phyloP scores from a whole-genome alignment of 2,888 invertebrate genomes.

The Yponomeuta evonymella region DNA sequence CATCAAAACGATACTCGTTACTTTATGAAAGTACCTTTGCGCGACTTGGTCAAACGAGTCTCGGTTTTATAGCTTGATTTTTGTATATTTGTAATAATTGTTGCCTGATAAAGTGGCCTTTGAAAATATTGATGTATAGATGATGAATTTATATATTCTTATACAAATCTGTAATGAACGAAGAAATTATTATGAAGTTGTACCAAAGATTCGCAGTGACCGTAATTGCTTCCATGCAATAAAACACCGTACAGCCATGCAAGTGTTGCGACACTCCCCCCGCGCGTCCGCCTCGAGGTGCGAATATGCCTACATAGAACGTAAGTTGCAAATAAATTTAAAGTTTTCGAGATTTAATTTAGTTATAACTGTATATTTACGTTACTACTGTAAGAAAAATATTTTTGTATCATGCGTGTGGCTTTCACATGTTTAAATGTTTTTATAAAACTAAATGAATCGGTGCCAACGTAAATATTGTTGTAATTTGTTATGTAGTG shows the following conservation, averaged over 20 bases:
- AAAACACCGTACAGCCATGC: neutral
- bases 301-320: conserved; percentile 55
- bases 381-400: conserved; percentile 65
- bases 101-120: conserved; percentile 10
- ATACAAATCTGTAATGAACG: neutral
- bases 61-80: neutral
- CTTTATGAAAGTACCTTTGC: neutral
- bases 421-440: conserved; percentile 52
- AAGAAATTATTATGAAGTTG: conserved; percentile 5
- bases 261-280: conserved; percentile 29
- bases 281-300: conserved; percentile 38
- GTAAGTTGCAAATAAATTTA: conserved; percentile 63
- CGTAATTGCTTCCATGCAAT: neutral
- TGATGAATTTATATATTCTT: neutral
- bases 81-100: conserved; percentile 6
- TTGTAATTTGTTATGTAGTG: conserved; percentile 75
- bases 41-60: neutral
- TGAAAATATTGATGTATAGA: neutral
- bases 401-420: conserved; percentile 68
- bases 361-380: conserved; percentile 60
- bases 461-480: conserved; percentile 75
- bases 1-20: conserved; percentile 5
- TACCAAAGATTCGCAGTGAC: conserved; percentile 12
- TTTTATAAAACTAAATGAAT: conserved; percentile 64
- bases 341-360: conserved; percentile 69